Evolutionary conservation across 2,113 vertebrate species (phyloP), one percentile per base, ranked within the genome.

Genomic region (Chrysemys picta): DNA sequence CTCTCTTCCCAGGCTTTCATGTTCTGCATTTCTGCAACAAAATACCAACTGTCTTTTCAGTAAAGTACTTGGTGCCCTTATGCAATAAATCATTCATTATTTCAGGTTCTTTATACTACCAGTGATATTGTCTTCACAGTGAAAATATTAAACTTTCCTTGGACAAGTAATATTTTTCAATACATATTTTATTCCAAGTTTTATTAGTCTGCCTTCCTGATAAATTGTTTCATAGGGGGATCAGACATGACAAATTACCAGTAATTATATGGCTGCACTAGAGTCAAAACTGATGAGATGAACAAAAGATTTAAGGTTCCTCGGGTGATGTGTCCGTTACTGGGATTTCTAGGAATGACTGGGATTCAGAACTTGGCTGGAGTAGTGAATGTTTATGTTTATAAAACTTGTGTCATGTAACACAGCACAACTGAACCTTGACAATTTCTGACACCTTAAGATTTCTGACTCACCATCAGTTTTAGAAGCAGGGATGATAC

Each of bases 141-240:
- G 52, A 93, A 93, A 94, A 94, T 95, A 94, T 38, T 93, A 12
- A 96, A 96, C 90, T 95, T 56, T 85, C 90, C 91, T 90, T 86
- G n/a, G 93, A 96, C 94, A 93, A 91, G 95, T 78, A 49, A 24
- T 82, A 2, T 2, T 3, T 1, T 22, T 54, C 90, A 86, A 45
- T 38, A 47, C 94, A 6, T 0, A 25, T 80, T 85, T 57, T 82
- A 72, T 45, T 27, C 90, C 1, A 0, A 1, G 2, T 0, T 24
- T 84, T 1, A 82, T 22, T 0, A 22, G 80, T n/a, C 65, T 16
- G 57, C 85, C 45, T 2, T 10, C 4, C 72, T 6, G 54, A 84
- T 59, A 6, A 38, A 42, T 76, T 0, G 65, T 38, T 10, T 1
- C 24, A 0, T 1, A 0, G 65, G 17, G 8, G 65, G 31, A n/a